Evolutionary conservation across 2,113 vertebrate genomes (phyloP).

Genomic region (Callorhinus ursinus): DNA sequence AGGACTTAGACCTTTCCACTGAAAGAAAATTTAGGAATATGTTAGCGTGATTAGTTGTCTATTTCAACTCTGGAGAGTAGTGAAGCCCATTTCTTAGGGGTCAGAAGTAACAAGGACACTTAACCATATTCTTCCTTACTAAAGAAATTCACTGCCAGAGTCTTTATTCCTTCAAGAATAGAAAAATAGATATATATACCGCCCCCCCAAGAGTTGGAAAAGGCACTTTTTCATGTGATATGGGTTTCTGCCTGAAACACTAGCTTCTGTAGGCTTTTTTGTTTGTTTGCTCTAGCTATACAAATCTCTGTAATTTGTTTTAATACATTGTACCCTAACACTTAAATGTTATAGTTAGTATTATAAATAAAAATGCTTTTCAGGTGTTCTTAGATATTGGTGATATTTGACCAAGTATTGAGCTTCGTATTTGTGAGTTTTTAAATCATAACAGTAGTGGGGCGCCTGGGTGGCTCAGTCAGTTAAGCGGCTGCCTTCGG

Average conservation of each 20-base stretch:
- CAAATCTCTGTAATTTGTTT: not conserved
- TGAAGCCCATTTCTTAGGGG: not conserved
- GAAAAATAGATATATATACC: not conserved
- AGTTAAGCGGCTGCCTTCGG: too few species aligned
- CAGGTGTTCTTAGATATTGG: not conserved
- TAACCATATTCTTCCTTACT: not conserved
- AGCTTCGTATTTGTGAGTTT: slow-evolving; percentile 18
- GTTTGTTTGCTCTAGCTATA: not conserved
- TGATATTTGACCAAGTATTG: not conserved
- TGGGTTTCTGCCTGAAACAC: not conserved
- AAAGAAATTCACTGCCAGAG: not conserved
- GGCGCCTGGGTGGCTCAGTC: too few species aligned
- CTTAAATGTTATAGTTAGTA: not conserved
- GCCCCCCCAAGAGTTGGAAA: not conserved
- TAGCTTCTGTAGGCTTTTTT: not conserved
- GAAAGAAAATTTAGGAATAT: not conserved
- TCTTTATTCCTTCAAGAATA: slow-evolving; percentile 10
- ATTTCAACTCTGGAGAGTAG: not conserved
- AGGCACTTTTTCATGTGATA: not conserved
- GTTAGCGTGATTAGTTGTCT: not conserved
- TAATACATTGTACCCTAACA: not conserved
- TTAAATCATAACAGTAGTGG: not conserved
- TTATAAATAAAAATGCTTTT: not conserved
- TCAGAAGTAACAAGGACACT: not conserved
- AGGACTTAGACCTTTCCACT: not conserved